Conservation (phyloP, 2,797 vertebrate genomes). For the Sternarchorhynchus goeldii region DNA sequence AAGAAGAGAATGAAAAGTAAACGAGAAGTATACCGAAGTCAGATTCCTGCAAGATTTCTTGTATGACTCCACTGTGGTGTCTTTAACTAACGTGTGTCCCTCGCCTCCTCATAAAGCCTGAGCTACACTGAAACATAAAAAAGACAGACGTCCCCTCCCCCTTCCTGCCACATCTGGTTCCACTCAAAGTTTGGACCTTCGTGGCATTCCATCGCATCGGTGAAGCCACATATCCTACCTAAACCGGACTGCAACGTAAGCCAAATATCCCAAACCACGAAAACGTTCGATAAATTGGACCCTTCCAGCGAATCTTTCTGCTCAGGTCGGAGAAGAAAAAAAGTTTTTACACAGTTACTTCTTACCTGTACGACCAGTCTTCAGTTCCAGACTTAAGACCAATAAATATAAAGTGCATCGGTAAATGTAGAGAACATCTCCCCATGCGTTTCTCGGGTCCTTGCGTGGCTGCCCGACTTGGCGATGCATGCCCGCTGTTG, state of each 20-base stretch:
- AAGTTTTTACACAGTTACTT: neutral
- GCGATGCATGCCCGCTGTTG: slow-evolving; percentile 70
- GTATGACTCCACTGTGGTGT: no score
- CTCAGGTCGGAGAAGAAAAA: neutral
- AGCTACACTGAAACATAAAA: slow-evolving; percentile 26
- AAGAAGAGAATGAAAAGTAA: slow-evolving; percentile 1
- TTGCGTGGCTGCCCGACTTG: slow-evolving; percentile 62
- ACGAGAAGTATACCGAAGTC: neutral
- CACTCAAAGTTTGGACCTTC: slow-evolving; percentile 78
- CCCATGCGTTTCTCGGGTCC: slow-evolving; percentile 64
- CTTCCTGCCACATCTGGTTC: slow-evolving; percentile 79
- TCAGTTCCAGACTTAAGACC: slow-evolving; percentile 72
- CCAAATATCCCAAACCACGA: slow-evolving; percentile 27
- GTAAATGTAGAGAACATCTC: slow-evolving; percentile 63
- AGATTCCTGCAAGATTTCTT: no score
- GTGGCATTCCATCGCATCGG: slow-evolving; percentile 72
- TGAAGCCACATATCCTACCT: slow-evolving; percentile 38
- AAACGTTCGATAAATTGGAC: neutral
- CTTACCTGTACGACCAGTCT: slow-evolving; percentile 72
- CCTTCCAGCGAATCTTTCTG: neutral
- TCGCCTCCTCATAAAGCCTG: no score
- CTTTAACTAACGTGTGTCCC: no score
- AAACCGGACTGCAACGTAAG: slow-evolving; percentile 45
- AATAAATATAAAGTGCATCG: slow-evolving; percentile 84
- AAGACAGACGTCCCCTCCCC: slow-evolving; percentile 55